Percentiles rank a stretch among this genome's conserved stretches.
Conservation (phyloP, 2,888 invertebrate species). For the Saturnia japonica region DNA sequence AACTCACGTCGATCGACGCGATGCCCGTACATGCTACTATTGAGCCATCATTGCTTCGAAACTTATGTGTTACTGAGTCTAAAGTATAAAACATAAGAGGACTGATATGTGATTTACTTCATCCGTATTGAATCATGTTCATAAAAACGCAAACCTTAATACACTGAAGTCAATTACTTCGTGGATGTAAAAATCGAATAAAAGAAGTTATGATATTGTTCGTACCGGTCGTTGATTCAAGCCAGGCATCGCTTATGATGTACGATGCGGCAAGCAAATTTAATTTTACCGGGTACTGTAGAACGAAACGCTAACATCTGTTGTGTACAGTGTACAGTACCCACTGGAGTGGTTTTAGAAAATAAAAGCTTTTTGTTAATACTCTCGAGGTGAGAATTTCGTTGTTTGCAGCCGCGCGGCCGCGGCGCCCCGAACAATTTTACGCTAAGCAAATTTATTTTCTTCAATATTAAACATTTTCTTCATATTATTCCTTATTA, state of each 20-base stretch:
- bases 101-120: not conserved
- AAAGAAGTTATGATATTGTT: slow-evolving; percentile 6
- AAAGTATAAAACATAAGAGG: no score
- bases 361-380: slow-evolving; percentile 10
- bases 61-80: no score
- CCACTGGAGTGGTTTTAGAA: slow-evolving; percentile 10
- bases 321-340: not conserved
- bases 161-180: not conserved
- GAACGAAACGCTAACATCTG: slow-evolving; percentile 11
- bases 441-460: not conserved
- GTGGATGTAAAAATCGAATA: not conserved
- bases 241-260: slow-evolving; percentile 35
- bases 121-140: not conserved
- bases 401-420: no score
- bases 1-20: no score
- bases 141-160: not conserved
- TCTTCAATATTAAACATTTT: not conserved
- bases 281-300: slow-evolving; percentile 36
- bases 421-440: not conserved
- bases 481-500: not conserved
- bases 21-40: no score
- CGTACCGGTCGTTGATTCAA: not conserved
- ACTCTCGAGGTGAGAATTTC: not conserved
- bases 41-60: no score
- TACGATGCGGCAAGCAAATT: slow-evolving; percentile 42